Evolutionary conservation across 2,888 invertebrate genomes (phyloP).

Genomic region (Drosophila paucipuncta): DNA sequence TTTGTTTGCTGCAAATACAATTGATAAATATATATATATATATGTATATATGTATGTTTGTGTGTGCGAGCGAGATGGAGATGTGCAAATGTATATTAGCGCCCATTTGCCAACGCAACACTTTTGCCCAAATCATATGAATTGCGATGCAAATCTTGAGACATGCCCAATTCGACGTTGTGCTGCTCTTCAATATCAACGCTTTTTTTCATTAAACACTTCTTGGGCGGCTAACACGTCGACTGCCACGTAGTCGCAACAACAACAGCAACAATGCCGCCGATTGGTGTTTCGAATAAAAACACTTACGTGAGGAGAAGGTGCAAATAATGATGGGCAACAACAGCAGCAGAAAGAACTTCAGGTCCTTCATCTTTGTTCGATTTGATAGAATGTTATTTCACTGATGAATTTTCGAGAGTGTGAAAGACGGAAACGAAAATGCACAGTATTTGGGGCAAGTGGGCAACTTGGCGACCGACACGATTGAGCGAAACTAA

Average conservation of each 20-base stretch:
- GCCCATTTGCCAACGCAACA: slow-evolving; percentile 61
- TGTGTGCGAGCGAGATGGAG: slow-evolving; percentile 36
- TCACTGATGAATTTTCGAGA: slow-evolving; percentile 26
- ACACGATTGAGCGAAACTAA: slow-evolving; percentile 52
- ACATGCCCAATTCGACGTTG: background rate
- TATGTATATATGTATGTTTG: slow-evolving; percentile 13
- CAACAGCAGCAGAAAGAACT: slow-evolving; percentile 88
- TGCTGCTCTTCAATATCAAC: background rate
- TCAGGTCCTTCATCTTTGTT: slow-evolving; percentile 88
- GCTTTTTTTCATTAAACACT: background rate
- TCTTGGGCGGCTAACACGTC: background rate
- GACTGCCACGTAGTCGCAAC: slow-evolving; percentile 59
- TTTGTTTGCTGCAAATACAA: slow-evolving; percentile 85
- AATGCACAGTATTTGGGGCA: slow-evolving; percentile 22
- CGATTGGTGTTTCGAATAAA: background rate
- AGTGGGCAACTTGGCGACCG: slow-evolving; percentile 36
- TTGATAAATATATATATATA: background rate
- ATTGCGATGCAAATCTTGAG: background rate
- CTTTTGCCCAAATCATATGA: slow-evolving; percentile 30
- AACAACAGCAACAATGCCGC: slow-evolving; percentile 7
- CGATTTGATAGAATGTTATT: slow-evolving; percentile 27
- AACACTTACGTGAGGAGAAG: slow-evolving; percentile 90
- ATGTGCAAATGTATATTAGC: slow-evolving; percentile 14
- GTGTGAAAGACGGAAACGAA: slow-evolving; percentile 27
- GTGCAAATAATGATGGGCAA: slow-evolving; percentile 90